A percentile compares a stretch with the other conserved stretches of the same genome.
Conservation (phyloP, 2,113 vertebrate species). For the Hemiscyllium ocellatum region DNA sequence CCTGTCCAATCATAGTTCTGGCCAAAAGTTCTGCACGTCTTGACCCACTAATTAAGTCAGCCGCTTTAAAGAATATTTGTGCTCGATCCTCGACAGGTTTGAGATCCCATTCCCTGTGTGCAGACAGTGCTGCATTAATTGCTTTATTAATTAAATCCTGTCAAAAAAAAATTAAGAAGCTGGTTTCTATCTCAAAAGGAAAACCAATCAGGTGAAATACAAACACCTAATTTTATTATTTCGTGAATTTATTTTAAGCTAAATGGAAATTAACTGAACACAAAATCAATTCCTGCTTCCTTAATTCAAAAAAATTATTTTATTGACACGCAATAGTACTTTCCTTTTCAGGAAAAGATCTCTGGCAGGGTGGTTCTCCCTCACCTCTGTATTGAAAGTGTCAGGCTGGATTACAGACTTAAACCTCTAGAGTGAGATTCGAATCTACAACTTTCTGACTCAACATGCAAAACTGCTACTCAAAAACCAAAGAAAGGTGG, state of each 20-base stretch:
- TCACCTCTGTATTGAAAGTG: not conserved
- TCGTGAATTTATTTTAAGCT: not conserved
- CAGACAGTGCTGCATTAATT: constrained; percentile 68
- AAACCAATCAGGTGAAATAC: not conserved
- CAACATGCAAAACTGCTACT: not conserved
- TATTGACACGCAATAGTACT: not conserved
- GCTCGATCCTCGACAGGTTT: constrained; percentile 77
- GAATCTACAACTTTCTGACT: not conserved
- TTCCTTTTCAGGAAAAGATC: not conserved
- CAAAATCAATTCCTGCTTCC: not conserved
- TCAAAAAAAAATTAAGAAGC: not conserved
- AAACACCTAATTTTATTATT: not conserved
- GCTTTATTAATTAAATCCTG: constrained; percentile 85
- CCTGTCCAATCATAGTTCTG: constrained; percentile 96
- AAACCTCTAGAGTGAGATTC: not conserved
- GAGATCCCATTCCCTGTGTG: constrained; percentile 84
- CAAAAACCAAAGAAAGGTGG: too few relatives aligned
- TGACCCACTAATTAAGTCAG: constrained; percentile 75
- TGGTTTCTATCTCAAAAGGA: not conserved
- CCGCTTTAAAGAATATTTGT: constrained; percentile 80
- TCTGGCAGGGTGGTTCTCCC: too few relatives aligned
- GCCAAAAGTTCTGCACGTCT: constrained; percentile 77
- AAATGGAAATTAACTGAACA: not conserved
- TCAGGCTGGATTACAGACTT: too few relatives aligned
- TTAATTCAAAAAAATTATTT: not conserved